Conservation (phyloP, 1,140 invertebrate genomes). For the Drosophila athabasca region DNA sequence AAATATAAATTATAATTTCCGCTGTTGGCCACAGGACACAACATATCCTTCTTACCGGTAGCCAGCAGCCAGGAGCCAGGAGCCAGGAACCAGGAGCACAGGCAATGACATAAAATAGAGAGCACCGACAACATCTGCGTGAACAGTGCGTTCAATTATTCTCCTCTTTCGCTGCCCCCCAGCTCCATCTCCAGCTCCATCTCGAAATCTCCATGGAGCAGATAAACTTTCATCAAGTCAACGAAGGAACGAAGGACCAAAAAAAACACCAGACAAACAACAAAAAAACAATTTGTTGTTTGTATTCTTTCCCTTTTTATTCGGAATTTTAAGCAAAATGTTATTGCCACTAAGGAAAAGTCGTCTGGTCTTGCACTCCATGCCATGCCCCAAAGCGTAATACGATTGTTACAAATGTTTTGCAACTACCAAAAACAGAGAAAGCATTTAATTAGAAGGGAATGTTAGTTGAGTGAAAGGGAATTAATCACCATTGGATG, state of each 20-base stretch:
- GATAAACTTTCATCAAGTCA: constrained; percentile 76
- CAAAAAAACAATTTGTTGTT: constrained; percentile 41
- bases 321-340: constrained; percentile 61
- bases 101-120: constrained; percentile 37
- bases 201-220: constrained; percentile 12
- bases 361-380: constrained; percentile 39
- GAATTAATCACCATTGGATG: background rate
- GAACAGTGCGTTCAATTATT: constrained; percentile 75
- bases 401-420: constrained; percentile 54
- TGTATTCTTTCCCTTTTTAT: constrained; percentile 21
- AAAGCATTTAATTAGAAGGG: constrained; percentile 22
- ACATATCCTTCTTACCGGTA: constrained; percentile 57
- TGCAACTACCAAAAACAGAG: background rate
- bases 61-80: constrained; percentile 12
- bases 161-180: constrained; percentile 41
- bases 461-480: background rate
- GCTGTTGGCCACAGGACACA: constrained; percentile 66
- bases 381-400: constrained; percentile 32
- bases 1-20: constrained; percentile 81
- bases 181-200: background rate
- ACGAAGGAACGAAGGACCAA: background rate
- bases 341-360: constrained; percentile 54
- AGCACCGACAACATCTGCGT: constrained; percentile 71
- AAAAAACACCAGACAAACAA: constrained; percentile 34
- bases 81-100: constrained; percentile 8